Conservation (phyloP, 2,888 invertebrate species). For the Nomada ferruginata region DNA sequence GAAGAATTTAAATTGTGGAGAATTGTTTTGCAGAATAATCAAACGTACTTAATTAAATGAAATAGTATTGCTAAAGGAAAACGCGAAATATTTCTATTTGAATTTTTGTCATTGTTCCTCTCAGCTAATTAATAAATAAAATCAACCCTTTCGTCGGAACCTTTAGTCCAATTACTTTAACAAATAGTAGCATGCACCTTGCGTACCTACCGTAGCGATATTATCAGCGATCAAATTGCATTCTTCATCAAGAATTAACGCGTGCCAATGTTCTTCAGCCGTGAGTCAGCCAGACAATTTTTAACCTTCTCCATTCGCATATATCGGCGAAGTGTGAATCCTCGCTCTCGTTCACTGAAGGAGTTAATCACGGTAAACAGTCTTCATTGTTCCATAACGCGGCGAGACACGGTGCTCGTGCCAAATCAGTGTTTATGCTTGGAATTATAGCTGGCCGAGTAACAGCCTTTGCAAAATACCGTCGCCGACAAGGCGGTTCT, state of each 20-base stretch:
- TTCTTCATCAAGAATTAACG: background rate
- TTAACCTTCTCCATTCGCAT: conserved; percentile 34
- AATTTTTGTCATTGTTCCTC: too few species aligned
- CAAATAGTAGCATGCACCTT: too few species aligned
- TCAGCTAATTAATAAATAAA: too few species aligned
- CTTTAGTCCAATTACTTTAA: too few species aligned
- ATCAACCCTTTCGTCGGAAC: too few species aligned
- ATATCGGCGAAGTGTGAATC: conserved; percentile 64
- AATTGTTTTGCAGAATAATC: too few species aligned
- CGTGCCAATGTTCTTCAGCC: background rate
- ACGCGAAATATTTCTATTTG: too few species aligned
- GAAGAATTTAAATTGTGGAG: too few species aligned
- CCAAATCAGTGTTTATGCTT: conserved; percentile 78
- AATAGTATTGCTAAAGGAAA: too few species aligned
- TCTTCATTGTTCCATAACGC: conserved; percentile 70
- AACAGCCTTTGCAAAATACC: conserved; percentile 75
- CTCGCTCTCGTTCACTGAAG: conserved; percentile 68
- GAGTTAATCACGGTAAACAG: conserved; percentile 76
- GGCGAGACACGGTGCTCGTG: conserved; percentile 59
- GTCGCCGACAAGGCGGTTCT: conserved; percentile 67
- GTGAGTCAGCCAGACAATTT: conserved; percentile 48
- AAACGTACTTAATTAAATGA: too few species aligned
- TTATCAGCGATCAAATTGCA: background rate
- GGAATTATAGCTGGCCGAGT: conserved; percentile 77
- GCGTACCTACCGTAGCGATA: background rate